Evolutionary conservation across 2,888 invertebrate genomes (phyloP).

Genomic region (Meta bourneti): DNA sequence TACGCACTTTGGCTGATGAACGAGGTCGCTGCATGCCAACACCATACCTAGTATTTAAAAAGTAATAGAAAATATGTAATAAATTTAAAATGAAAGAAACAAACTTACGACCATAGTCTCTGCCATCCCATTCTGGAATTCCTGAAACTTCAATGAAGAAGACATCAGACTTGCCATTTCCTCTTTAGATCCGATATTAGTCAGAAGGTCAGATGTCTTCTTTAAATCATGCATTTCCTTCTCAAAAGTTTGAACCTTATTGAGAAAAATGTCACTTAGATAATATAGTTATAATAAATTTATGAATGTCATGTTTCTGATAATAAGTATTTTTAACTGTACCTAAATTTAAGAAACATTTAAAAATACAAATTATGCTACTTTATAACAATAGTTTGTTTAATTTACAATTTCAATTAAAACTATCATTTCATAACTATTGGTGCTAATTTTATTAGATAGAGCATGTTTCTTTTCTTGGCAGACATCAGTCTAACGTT

Average conservation of each 20-base stretch:
- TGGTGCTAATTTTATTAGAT: too few relatives aligned
- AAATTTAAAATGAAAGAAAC: too few relatives aligned
- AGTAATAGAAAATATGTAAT: too few relatives aligned
- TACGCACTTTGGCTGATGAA: too few relatives aligned
- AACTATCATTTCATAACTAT: background rate
- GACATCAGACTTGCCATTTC: slow-evolving; percentile 83
- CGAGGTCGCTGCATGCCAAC: too few relatives aligned
- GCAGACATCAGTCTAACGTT: too few relatives aligned
- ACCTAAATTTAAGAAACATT: background rate
- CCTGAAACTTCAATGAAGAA: slow-evolving; percentile 83
- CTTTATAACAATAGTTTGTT: background rate
- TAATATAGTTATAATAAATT: background rate
- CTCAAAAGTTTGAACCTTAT: slow-evolving; percentile 83
- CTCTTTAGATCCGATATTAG: slow-evolving; percentile 83
- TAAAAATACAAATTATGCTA: background rate
- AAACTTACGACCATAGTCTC: slow-evolving; percentile 82
- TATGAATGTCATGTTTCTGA: too few relatives aligned
- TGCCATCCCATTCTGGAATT: slow-evolving; percentile 85
- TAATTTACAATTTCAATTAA: background rate
- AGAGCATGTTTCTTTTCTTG: too few relatives aligned
- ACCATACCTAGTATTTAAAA: too few relatives aligned
- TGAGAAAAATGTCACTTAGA: slow-evolving; percentile 70
- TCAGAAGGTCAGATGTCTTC: slow-evolving; percentile 82
- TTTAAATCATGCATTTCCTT: slow-evolving; percentile 85
- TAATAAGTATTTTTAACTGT: too few relatives aligned